Evolutionary conservation across 1,140 invertebrate species (phyloP).

Genomic region (Calephelis virginiensis): DNA sequence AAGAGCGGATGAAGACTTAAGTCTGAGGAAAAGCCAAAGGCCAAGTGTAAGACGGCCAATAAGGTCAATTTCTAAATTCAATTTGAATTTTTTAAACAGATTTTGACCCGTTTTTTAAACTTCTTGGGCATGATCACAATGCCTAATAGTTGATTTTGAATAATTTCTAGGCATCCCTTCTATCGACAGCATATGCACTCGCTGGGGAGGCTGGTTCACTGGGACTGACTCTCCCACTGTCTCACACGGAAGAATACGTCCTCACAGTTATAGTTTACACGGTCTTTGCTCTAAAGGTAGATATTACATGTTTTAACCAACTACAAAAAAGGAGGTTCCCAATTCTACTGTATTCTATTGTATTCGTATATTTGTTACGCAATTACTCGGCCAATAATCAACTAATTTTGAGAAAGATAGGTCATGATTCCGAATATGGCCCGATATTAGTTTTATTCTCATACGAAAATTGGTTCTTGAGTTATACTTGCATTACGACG

Average conservation of each 20-base stretch:
- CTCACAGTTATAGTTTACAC: conserved; percentile 44
- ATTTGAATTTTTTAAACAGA: neutral
- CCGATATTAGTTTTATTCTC: too few relatives aligned
- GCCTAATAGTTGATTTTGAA: too few relatives aligned
- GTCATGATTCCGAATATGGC: too few relatives aligned
- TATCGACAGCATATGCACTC: conserved; percentile 53
- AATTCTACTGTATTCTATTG: neutral
- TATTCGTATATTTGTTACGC: too few relatives aligned
- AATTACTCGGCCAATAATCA: too few relatives aligned
- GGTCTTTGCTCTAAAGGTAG: conserved; percentile 54
- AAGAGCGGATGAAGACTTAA: too few relatives aligned
- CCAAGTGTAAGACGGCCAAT: too few relatives aligned
- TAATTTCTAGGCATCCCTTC: conserved; percentile 43
- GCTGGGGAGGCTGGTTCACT: conserved; percentile 55
- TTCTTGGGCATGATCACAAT: neutral
- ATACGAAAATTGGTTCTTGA: too few relatives aligned
- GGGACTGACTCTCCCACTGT: conserved; percentile 50
- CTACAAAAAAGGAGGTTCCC: neutral
- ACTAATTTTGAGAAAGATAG: too few relatives aligned
- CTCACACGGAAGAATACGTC: conserved; percentile 44
- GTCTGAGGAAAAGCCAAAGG: too few relatives aligned
- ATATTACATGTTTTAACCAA: neutral
- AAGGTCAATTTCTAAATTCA: too few relatives aligned
- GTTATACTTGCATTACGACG: too few relatives aligned
- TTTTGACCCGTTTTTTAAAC: neutral